Percentiles rank a stretch among this genome's conserved stretches.
Conservation (phyloP, 2,113 vertebrate species). For the Syrrhaptes paradoxus region DNA sequence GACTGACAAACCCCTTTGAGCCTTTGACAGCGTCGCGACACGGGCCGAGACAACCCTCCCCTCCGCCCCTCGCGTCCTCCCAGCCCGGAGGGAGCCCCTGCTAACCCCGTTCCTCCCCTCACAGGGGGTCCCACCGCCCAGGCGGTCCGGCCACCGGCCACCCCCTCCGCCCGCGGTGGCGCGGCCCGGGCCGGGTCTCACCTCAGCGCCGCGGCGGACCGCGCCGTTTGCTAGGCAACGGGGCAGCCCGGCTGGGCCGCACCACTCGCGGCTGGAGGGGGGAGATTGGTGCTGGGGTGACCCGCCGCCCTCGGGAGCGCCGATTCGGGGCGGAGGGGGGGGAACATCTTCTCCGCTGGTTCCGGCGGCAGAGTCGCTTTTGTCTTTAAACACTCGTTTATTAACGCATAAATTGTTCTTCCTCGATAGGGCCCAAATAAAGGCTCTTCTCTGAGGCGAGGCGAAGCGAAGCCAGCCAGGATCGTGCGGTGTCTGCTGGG, state of each 20-base stretch:
- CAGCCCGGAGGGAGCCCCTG: background rate
- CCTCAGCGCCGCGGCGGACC: background rate
- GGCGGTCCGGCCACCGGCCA: background rate
- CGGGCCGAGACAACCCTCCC: background rate
- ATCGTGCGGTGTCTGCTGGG: accelerated
- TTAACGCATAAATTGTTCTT: background rate
- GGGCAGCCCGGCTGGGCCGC: background rate
- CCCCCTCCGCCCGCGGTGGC: no score
- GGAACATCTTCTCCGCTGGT: no score
- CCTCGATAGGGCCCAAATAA: background rate
- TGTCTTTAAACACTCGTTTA: background rate
- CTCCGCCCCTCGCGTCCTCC: no score
- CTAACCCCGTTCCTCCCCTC: background rate
- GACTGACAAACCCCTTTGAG: accelerated
- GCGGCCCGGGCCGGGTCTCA: background rate
- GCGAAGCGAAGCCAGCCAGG: accelerated
- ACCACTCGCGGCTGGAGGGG: background rate
- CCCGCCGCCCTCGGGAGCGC: no score
- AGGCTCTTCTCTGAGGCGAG: background rate
- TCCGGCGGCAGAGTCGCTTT: no score
- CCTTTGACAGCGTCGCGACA: background rate
- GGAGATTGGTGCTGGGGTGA: no score
- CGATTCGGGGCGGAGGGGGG: no score
- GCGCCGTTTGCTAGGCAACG: background rate
- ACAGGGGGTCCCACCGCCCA: background rate